Evolutionary conservation across 2,113 vertebrate genomes (phyloP).

Genomic region (Forbesichthys papilliferus): DNA sequence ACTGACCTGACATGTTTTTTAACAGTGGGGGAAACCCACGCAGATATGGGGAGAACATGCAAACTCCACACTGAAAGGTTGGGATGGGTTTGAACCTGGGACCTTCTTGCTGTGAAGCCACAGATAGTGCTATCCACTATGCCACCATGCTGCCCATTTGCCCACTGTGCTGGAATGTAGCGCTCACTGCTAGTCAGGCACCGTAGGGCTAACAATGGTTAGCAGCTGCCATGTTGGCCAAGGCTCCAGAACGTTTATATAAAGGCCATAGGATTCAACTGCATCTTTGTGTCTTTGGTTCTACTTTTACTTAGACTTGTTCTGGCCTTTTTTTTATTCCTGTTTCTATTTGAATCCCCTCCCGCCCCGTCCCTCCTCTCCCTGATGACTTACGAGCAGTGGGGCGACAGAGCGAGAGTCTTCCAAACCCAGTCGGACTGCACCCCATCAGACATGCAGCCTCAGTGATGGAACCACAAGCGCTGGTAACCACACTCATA

Average conservation of each 20-base stretch:
- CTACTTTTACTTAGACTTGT: constrained; percentile 9
- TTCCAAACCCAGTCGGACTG: constrained; percentile 35
- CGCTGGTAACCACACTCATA: constrained; percentile 58
- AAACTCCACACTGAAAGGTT: no score
- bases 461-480: constrained; percentile 59
- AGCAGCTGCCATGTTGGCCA: constrained; percentile 25
- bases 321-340: constrained; percentile 2
- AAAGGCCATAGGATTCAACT: constrained; percentile 40
- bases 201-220: constrained; percentile 39
- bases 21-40: no score
- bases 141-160: no score
- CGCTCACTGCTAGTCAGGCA: constrained; percentile 18
- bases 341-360: constrained; percentile 21
- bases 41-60: no score
- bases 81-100: no score
- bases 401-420: constrained; percentile 16
- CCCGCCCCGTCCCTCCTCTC: constrained; percentile 5
- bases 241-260: constrained; percentile 45
- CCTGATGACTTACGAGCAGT: background rate
- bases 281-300: constrained; percentile 47
- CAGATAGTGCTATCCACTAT: no score
- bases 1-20: no score
- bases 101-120: no score
- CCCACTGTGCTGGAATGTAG: no score
- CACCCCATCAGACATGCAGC: constrained; percentile 48